Conservation (phyloP, 2,797 vertebrate genomes). For the Adrianichthys oophorus region DNA sequence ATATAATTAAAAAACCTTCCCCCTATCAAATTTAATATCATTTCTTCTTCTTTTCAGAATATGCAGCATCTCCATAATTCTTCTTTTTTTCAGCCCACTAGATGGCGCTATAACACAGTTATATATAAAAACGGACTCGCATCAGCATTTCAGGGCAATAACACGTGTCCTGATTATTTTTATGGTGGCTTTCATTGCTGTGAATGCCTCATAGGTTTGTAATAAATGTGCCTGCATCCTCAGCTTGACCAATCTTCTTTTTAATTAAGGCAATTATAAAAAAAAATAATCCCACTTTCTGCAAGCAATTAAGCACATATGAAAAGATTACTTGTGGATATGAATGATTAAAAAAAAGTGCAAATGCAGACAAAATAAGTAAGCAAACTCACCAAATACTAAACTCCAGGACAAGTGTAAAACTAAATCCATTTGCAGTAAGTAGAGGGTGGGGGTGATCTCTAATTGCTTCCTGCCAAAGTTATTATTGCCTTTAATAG, state of each 20-base stretch:
- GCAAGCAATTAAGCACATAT: slow-evolving; percentile 41
- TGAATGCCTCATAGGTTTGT: slow-evolving; percentile 33
- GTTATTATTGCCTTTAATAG: slow-evolving; percentile 61
- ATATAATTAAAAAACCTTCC: background rate
- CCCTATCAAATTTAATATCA: background rate
- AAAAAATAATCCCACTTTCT: slow-evolving; percentile 32
- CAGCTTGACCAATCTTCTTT: slow-evolving; percentile 19
- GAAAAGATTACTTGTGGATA: slow-evolving; percentile 16
- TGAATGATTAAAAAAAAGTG: slow-evolving; percentile 32
- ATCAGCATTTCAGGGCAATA: slow-evolving; percentile 31
- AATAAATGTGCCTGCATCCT: slow-evolving; percentile 25
- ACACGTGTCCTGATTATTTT: slow-evolving; percentile 38
- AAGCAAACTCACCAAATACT: slow-evolving; percentile 5
- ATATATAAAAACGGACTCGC: slow-evolving; percentile 4
- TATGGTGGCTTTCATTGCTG: slow-evolving; percentile 26
- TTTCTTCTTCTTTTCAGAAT: slow-evolving; percentile 8
- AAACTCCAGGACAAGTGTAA: slow-evolving; percentile 13
- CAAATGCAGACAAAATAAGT: slow-evolving; percentile 23
- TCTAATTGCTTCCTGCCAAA: slow-evolving; percentile 31
- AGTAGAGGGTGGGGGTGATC: slow-evolving; percentile 7
- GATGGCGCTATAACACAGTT: slow-evolving; percentile 64
- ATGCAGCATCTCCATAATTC: background rate
- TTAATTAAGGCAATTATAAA: slow-evolving; percentile 47
- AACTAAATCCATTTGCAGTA: slow-evolving; percentile 19
- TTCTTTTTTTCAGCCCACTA: slow-evolving; percentile 56